Conservation (phyloP, 2,888 invertebrate species). For the Melanostoma scalare region DNA sequence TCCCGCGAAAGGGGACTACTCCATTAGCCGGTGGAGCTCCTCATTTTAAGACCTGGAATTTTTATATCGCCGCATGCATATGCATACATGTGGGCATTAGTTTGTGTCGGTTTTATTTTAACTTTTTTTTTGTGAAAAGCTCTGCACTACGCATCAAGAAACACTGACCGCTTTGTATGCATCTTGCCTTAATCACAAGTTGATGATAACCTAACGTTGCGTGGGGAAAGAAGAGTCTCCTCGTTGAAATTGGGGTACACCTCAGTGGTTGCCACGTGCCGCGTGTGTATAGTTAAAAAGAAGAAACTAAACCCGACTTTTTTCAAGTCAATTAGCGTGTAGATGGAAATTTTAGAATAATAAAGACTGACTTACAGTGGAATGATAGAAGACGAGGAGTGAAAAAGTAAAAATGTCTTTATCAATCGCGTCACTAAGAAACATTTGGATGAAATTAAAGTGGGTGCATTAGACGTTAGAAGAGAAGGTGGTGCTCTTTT, state of each 20-base stretch:
- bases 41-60: constrained; percentile 10
- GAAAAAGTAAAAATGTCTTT: constrained; percentile 1
- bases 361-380: constrained; percentile 34
- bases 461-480: too few relatives aligned
- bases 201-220: constrained; percentile 14
- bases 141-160: constrained; percentile 29
- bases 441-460: not conserved
- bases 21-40: constrained; percentile 5
- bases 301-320: constrained; percentile 16
- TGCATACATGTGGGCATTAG: constrained; percentile 1
- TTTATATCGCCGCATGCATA: constrained; percentile 1
- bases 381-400: constrained; percentile 18
- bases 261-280: constrained; percentile 16
- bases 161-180: constrained; percentile 41
- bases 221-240: not conserved
- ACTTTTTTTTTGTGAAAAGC: not conserved
- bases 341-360: constrained; percentile 44
- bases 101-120: constrained; percentile 9
- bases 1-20: constrained; percentile 3
- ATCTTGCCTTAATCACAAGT: constrained; percentile 49
- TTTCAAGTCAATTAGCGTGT: constrained; percentile 55
- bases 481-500: too few relatives aligned
- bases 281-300: not conserved
- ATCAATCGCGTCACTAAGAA: not conserved
- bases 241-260: not conserved